Evolutionary conservation across 2,888 invertebrate genomes (phyloP).

Genomic region (Merodon equestris): DNA sequence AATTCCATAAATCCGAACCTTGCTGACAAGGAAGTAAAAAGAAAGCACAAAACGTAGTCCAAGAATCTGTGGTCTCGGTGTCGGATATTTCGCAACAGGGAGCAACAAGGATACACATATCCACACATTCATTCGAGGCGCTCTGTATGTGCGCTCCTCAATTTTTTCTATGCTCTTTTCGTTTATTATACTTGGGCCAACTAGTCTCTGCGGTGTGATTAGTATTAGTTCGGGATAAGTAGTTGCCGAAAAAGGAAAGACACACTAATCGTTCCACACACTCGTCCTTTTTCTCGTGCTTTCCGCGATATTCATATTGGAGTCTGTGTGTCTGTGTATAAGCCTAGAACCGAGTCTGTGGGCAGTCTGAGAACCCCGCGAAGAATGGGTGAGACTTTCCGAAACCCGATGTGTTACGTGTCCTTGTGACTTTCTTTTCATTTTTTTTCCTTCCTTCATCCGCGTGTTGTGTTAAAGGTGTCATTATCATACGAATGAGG

Average conservation of each 20-base stretch:
- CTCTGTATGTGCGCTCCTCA: slow-evolving; percentile 5
- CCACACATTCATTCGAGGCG: not conserved
- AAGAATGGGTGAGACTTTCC: slow-evolving; percentile 62
- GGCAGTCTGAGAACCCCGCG: not conserved
- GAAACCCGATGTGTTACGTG: slow-evolving; percentile 61
- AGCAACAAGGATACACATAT: slow-evolving; percentile 48
- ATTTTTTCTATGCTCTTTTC: slow-evolving; percentile 6
- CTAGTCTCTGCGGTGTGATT: slow-evolving; percentile 34
- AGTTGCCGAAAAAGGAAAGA: slow-evolving; percentile 18
- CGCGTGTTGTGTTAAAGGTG: slow-evolving; percentile 4
- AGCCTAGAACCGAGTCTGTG: slow-evolving; percentile 6
- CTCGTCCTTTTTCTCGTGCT: not conserved
- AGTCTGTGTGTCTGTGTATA: slow-evolving; percentile 2
- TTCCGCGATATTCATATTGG: not conserved
- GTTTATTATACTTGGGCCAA: not conserved
- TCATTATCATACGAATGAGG: slow-evolving; percentile 23
- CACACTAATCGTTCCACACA: not conserved
- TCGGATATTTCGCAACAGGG: slow-evolving; percentile 23
- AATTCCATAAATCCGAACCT: slow-evolving; percentile 1
- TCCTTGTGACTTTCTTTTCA: slow-evolving; percentile 51
- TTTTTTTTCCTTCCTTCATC: not conserved
- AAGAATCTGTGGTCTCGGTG: slow-evolving; percentile 8
- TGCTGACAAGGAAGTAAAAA: not conserved
- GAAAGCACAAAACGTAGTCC: not conserved
- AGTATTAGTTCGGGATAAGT: slow-evolving; percentile 48